These are phyloP conservation scores for Melanocharis versteri DNA, from an alignment of 2,113 vertebrate genomes.

Conservation along the genomic window DNA sequence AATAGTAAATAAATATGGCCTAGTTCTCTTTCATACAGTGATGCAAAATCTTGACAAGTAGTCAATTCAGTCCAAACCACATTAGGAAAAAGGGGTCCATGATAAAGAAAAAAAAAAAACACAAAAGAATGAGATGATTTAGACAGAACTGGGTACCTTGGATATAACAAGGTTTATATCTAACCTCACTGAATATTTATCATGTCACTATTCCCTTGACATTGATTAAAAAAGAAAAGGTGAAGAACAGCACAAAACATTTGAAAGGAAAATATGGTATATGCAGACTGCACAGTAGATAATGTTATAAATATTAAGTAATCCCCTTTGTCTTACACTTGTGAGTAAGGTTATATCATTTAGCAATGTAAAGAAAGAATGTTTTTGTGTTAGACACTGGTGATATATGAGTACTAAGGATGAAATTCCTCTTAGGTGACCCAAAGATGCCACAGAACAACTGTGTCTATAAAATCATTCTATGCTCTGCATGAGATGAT, in stretches of 20 bases:
- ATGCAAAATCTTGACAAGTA: slow-evolving; percentile 9
- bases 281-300: background rate
- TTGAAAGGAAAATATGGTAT: background rate
- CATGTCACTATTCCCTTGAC: background rate
- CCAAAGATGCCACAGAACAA: background rate
- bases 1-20: background rate
- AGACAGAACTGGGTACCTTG: background rate
- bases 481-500: background rate
- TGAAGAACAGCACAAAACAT: background rate
- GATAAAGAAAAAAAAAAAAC: background rate
- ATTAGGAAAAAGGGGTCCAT: background rate
- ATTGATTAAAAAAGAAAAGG: background rate
- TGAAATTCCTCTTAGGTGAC: background rate
- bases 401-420: background rate
- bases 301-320: background rate
- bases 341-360: background rate
- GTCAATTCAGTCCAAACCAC: background rate
- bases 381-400: background rate
- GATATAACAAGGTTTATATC: background rate
- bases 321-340: background rate
- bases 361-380: background rate
- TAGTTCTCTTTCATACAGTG: background rate
- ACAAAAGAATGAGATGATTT: background rate
- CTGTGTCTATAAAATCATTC: background rate
- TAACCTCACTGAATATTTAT: background rate